Evolutionary conservation across 2,888 invertebrate species (phyloP), one percentile per base, ranked within the genome.

Genomic region (Diplazon laetatorius): DNA sequence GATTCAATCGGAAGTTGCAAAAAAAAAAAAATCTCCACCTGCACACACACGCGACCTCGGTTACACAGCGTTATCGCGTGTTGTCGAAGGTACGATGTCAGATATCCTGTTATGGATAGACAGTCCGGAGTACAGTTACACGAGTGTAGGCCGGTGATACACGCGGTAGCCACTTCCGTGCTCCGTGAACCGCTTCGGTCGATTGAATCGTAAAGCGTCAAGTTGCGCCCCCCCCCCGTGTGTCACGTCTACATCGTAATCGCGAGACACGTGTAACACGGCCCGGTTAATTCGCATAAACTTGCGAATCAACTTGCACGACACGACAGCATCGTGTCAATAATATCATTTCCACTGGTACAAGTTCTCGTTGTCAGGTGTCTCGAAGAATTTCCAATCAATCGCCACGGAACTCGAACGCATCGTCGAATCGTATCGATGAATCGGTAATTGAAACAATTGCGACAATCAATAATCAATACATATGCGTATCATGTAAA

Each of bases 371-470:
- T 30, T 5, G 6, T 30, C 50, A 65, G 52, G 12, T 60, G 42
- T 35, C n/a, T n/a, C 0, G 9, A 22, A 50, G 46, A 62, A 48
- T 25, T 70, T 1, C 2, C 39, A 14, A 66, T 60, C 50, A 59
- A 65, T 76, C 39, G 69, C 37, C 10, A 14, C 20, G 52, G n/a
- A 5, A 14, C 16, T 16, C 39, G 18, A 16, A 46, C 25, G 44
- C 65, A 18, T 42, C 39, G 55, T 48, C 39, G 2, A 20, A n/a
- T n/a, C n/a, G 52, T 39, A 52, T 16, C 16, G 20, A 60, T 48
- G 25, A 50, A 42, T 52, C 52, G 52, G 35, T 68, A 65, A 73
- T 78, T 66, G 70, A 12, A 60, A 16, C 74, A 71, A 78, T 78
- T 70, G 70, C n/a, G 18, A 35, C 44, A 20, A 65, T 78, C 25